A percentile compares a stretch with the other conserved stretches of the same genome.
phyloP scores from a whole-genome alignment of 2,888 invertebrate genomes.

The Oxytorus armatus region DNA sequence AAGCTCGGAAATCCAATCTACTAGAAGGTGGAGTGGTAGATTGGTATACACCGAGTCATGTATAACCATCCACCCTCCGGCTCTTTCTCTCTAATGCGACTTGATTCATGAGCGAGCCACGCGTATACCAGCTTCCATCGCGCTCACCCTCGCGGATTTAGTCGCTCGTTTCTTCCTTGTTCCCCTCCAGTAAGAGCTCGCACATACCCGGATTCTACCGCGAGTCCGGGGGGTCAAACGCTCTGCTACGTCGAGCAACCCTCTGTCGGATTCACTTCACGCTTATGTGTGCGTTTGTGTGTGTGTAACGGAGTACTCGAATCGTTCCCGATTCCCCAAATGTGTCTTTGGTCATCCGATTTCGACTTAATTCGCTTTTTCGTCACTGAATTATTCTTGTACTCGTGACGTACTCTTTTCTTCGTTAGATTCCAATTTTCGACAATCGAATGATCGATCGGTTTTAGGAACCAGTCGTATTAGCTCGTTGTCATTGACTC shows the following conservation, averaged over 20 bases:
- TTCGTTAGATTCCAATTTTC: constrained; percentile 22
- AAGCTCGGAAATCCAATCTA: constrained; percentile 83
- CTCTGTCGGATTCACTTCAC: constrained; percentile 28
- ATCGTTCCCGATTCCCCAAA: constrained; percentile 76
- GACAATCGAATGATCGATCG: constrained; percentile 6
- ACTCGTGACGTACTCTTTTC: constrained; percentile 53
- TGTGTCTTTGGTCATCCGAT: constrained; percentile 83
- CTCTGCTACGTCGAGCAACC: constrained; percentile 77
- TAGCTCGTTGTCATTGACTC: not conserved
- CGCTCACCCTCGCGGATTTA: constrained; percentile 56
- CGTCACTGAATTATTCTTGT: constrained; percentile 81
- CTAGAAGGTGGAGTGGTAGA: constrained; percentile 81
- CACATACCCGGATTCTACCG: constrained; percentile 7
- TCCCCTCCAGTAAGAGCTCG: constrained; percentile 33
- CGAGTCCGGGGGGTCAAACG: constrained; percentile 81
- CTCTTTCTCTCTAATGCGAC: constrained; percentile 80
- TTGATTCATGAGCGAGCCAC: constrained; percentile 84
- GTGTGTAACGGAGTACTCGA: constrained; percentile 28
- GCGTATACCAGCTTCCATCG: constrained; percentile 71
- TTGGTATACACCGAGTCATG: constrained; percentile 76
- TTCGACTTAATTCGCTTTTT: constrained; percentile 83
- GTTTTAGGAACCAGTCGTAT: not conserved
- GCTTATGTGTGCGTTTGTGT: not conserved
- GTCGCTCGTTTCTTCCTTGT: constrained; percentile 59
- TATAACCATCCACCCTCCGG: constrained; percentile 44